Percentiles rank a stretch among this genome's conserved stretches.
These are phyloP conservation scores for Trissoscelio sp. DNA, from an alignment of 2,888 invertebrate species.

Conservation along the genomic window DNA sequence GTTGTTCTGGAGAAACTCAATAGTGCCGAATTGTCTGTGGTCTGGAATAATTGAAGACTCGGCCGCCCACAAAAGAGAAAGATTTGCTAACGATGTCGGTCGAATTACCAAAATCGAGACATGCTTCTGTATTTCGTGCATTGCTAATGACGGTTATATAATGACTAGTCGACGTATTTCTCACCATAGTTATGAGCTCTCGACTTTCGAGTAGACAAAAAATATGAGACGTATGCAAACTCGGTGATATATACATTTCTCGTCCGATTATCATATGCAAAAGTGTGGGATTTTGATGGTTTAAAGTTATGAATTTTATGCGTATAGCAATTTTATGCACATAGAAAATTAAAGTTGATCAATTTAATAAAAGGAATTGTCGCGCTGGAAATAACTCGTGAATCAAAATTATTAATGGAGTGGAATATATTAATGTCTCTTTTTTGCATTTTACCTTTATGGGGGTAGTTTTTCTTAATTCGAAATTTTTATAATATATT, in stretches of 20 bases:
- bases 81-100: slow-evolving; percentile 27
- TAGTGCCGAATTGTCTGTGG: slow-evolving; percentile 27
- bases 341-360: background rate
- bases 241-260: slow-evolving; percentile 21
- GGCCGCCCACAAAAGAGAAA: slow-evolving; percentile 4
- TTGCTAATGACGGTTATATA: slow-evolving; percentile 40
- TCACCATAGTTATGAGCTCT: slow-evolving; percentile 17
- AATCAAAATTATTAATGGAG: no score
- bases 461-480: no score
- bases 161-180: slow-evolving; percentile 17
- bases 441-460: no score
- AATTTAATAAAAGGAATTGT: no score
- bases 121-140: background rate
- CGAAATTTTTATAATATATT: no score
- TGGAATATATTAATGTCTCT: no score
- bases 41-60: slow-evolving; percentile 35
- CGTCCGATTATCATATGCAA: background rate
- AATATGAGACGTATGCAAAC: slow-evolving; percentile 20
- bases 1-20: slow-evolving; percentile 25
- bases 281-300: background rate
- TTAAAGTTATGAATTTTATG: background rate
- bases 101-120: background rate
- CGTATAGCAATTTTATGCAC: background rate
- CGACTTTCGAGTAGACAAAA: slow-evolving; percentile 24
- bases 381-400: no score